Base-by-base conservation (phyloP, 2,888 invertebrate genomes). In the Melanchra persicariae region DNA sequence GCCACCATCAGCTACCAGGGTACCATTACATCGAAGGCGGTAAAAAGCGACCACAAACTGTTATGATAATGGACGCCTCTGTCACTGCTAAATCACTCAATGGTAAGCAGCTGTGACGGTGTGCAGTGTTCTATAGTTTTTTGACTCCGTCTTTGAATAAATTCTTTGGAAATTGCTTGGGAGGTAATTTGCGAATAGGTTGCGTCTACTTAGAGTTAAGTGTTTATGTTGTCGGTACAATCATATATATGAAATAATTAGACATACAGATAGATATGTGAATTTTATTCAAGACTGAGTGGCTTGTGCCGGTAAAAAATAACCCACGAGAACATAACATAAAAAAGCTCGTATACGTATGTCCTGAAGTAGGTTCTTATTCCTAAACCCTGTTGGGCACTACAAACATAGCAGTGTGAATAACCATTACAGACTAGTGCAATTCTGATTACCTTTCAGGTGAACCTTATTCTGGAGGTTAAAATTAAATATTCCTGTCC, bases 51-150 rank as follows among this genome's bases (percentile, higher is more conserved):
- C 84, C 79, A 69, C 84, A 81, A 47, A 79, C 81, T 70, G 77
- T 81, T 81, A 79, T 79, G 58, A 74, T 84, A 84, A 83, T 81
- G 71, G 77, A 60, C 22, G 61, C 17, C 58, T 71, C 70, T 81
- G 77, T 64, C 74, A 70, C 66, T 70, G 65, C 34, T 73, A 81
- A 81, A 84, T 84, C 84, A 84, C 74, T 85, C 84, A 79, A 15
- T 54, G 71, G 22, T 79, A 73, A 84, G 47, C 51, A 65, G 30
- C 43, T 63, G 60, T 77, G 78, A 78, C 74, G 72, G 9, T 51
- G 66, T 37, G 74, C 64, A 68, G 12, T 66, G 75, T 55, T 19
- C 26, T 3, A 61, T 6, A 59, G 64, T 81, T 81, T 73, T 74
- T 78, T 64, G 64, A 68, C 26, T 72, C 62, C 65, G 30, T 62